Evolutionary conservation across 1,140 invertebrate genomes (phyloP).

Genomic region (Patella vulgata): DNA sequence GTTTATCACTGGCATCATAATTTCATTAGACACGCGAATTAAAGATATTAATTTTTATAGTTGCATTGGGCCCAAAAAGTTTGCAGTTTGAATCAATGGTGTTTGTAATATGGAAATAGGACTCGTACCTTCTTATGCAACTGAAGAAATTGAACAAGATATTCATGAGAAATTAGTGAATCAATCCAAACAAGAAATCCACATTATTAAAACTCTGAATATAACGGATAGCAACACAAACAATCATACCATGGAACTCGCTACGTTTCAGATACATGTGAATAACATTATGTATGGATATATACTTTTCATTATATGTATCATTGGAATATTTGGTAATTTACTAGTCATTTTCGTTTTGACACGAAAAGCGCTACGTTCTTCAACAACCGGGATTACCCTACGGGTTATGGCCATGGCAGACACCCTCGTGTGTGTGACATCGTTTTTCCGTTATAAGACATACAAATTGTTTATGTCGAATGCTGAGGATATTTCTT

Average conservation of each 20-base stretch:
- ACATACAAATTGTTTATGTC: conserved; percentile 37
- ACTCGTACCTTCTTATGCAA: too few relatives aligned
- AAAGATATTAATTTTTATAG: too few relatives aligned
- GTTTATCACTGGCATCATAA: too few relatives aligned
- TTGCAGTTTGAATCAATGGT: too few relatives aligned
- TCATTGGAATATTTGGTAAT: conserved; percentile 34
- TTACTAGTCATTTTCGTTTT: conserved; percentile 31
- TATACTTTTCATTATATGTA: conserved; percentile 30
- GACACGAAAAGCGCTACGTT: conserved; percentile 28
- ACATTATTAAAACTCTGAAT: too few relatives aligned
- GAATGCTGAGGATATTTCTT: conserved; percentile 19
- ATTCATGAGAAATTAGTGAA: too few relatives aligned
- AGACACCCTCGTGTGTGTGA: conserved; percentile 35
- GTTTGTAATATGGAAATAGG: too few relatives aligned
- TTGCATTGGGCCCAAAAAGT: too few relatives aligned
- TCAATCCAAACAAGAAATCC: too few relatives aligned
- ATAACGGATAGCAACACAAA: too few relatives aligned
- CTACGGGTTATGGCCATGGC: conserved; percentile 31
- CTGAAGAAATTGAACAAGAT: too few relatives aligned
- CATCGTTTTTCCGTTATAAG: conserved; percentile 41
- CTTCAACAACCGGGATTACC: conserved; percentile 31
- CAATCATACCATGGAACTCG: not conserved
- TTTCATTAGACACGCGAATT: too few relatives aligned
- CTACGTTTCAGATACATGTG: conserved; percentile 26
- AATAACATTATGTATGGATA: conserved; percentile 35